Base-by-base conservation (phyloP, 2,113 vertebrate species). In the Dipodomys spectabilis region DNA sequence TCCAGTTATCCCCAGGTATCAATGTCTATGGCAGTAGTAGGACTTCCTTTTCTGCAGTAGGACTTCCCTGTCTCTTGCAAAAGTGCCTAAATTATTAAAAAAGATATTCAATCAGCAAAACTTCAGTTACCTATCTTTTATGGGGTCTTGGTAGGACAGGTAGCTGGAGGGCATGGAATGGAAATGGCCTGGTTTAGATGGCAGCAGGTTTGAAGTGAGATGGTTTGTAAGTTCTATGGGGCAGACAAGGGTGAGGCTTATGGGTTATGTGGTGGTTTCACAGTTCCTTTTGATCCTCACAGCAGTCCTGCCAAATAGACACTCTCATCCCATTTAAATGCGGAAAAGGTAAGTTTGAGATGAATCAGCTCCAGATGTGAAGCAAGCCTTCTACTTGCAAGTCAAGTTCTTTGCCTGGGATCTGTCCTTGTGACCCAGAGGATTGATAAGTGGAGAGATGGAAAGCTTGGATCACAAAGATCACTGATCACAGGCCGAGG, bases 51-150 rank as follows among this genome's bases (percentile, higher is more conserved):
- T 19, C 28, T 65, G 13, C 39, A 73, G 64, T 53, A 71, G 45
- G 72, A 44, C 32, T 81, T 88, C 49, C 53, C 13, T 71, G 0
- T 53, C 53, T 83, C 13, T 91, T 39, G 49, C 20, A 11, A 75
- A 72, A 93, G 19, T 57, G 13, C 74, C 49, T 18, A 64, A 39
- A 32, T 95, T 78, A 92, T 91, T 95, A 62, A 90, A 91, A 86
- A 45, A 4, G 25, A 15, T 86, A 25, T 86, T 89, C 32, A 57
- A 75, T 74, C 22, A 45, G 0, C 49, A 44, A 60, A 60, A 77
- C 25, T 65, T 27, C 25, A 32, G 67, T 82, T 45, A 28, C 60
- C 10, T 71, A 22, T 79, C 27, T 77, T 72, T 72, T 35, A 23
- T n/a, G 49, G 49, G 39, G 2, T 28, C 77, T 53, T 30, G 20